Percentiles rank a stretch among this genome's conserved stretches.
Conservation (phyloP, 2,797 vertebrate genomes). For the Neosilurus hyrtlii region DNA sequence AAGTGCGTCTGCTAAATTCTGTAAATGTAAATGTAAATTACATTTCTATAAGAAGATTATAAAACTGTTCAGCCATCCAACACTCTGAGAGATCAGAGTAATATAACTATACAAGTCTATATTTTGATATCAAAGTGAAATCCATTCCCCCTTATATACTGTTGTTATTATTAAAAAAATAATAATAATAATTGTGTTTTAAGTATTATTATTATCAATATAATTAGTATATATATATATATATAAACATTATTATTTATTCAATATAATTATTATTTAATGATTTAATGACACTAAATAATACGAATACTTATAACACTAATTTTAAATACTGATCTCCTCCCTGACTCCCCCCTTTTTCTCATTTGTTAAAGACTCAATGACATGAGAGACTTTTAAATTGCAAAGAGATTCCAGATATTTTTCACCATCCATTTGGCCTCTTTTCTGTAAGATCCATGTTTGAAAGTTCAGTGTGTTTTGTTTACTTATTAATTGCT, state of each 20-base stretch:
- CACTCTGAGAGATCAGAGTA: neutral
- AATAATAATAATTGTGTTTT: too few relatives aligned
- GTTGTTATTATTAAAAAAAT: neutral
- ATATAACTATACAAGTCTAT: neutral
- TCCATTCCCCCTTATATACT: neutral
- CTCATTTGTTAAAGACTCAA: conserved; percentile 38
- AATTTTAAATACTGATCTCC: conserved; percentile 33
- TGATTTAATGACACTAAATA: conserved; percentile 13
- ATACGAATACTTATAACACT: neutral
- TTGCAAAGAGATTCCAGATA: conserved; percentile 54
- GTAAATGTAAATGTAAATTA: too few relatives aligned
- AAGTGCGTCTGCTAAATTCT: too few relatives aligned
- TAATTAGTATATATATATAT: too few relatives aligned
- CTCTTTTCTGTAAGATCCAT: conserved; percentile 50
- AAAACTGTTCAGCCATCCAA: neutral
- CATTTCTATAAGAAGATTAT: too few relatives aligned
- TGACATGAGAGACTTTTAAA: conserved; percentile 42
- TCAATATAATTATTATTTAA: too few relatives aligned
- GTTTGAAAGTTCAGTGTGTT: conserved; percentile 67
- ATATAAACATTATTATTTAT: too few relatives aligned
- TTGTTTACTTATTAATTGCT: conserved; percentile 76
- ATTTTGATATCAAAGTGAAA: neutral
- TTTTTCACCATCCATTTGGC: conserved; percentile 42
- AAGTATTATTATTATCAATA: too few relatives aligned
- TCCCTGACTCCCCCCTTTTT: neutral